Evolutionary conservation across 1,140 invertebrate species (phyloP), one percentile per base, ranked within the genome.

Genomic region (Drosophila busckii): DNA sequence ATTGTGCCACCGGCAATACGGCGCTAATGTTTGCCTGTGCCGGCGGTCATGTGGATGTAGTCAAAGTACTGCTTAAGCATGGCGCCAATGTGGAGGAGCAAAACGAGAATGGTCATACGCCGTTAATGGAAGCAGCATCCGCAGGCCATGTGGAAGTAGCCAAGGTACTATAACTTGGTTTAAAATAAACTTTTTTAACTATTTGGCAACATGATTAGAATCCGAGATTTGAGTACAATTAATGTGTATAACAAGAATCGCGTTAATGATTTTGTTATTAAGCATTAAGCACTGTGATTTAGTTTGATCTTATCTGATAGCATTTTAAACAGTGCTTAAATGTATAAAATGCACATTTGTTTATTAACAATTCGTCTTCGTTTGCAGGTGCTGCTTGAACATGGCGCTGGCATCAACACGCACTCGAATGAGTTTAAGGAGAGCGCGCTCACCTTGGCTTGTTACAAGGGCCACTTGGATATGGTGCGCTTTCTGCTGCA

Each of bases 381-480:
- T 1, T 38, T 37, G 20, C 9, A 78, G 67, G 70, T 84, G 70
- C 90, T 99, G 10, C 89, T 99, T 9, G 93, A 95, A 62, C 92
- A 96, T 88, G 97, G 97, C 54, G 97, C 97, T 45, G 96, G 96
- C 49, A 98, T 99, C 70, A 99, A 99, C 90, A 98, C 97, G 50
- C 97, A 98, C 89, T 98, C 97, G 13, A 98, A 98, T 89, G 97
- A 99, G 90, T 99, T 99, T 88, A 98, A 99, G 89, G 95, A 96
- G 88, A 96, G 94, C 4, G 95, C 95, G 3, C 90, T 99, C 4
- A 99, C 98, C 0, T 89, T 99, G 35, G 98, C 98, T 15, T 98
- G 97, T 87, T 99, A 99, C 86, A 99, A 99, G 91, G 97, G 96
- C 55, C 97, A 99, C 89, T 89, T 98, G 45, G 96, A 98, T 87